Evolutionary conservation across 2,113 vertebrate species (phyloP).

Genomic region (Chamaea fasciata): DNA sequence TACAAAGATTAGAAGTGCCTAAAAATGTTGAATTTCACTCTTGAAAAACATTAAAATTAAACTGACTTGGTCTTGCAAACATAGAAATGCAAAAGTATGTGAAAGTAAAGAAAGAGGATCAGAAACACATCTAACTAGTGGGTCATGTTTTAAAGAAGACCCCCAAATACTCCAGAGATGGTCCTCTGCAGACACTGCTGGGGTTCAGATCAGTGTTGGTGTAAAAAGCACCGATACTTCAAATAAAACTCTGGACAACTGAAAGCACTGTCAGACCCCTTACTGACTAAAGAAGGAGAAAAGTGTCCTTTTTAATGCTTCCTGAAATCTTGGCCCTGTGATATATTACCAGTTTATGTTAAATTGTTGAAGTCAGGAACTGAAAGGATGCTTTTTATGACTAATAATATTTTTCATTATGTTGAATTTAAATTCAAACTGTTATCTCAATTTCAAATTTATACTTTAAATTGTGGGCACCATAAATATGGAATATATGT

Average conservation of each 20-base stretch:
- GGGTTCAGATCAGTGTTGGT: not conserved
- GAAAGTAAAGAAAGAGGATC: not conserved
- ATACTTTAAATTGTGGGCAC: not conserved
- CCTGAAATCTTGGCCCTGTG: not conserved
- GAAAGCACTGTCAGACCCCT: not conserved
- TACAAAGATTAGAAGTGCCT: not conserved
- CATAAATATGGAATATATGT: not conserved
- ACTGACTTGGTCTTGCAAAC: not conserved
- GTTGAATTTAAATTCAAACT: not conserved
- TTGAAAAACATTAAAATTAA: not conserved
- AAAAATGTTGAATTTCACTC: not conserved
- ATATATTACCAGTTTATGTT: not conserved
- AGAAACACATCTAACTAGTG: not conserved
- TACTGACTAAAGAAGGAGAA: not conserved
- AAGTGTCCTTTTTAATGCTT: not conserved
- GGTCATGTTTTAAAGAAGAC: not conserved
- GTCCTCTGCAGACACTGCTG: not conserved
- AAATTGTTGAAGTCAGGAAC: not conserved
- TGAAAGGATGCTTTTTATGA: not conserved
- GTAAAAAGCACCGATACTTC: not conserved
- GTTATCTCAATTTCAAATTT: not conserved
- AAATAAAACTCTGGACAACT: not conserved
- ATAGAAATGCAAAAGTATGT: not conserved
- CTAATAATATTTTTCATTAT: not conserved
- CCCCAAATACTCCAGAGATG: not conserved